Base-by-base conservation (phyloP, 2,797 vertebrate species). In the Crocidura indochinensis region DNA sequence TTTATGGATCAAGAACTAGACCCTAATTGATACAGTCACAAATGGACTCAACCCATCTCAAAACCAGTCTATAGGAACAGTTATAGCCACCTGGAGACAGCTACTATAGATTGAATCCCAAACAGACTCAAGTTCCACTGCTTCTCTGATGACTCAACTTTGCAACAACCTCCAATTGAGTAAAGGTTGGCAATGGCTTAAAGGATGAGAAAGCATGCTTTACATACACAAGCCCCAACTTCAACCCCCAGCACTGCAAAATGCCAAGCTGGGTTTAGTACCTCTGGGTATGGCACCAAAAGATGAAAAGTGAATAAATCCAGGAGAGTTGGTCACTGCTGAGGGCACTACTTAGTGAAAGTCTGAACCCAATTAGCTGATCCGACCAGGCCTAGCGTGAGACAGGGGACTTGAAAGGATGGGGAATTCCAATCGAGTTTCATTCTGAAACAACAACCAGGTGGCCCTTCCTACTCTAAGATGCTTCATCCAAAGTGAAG, bases 381-480 rank as follows among this genome's bases (percentile, higher is more conserved):
- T 29, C 47, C 69, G 44, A 64, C 9, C 14, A 20, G 72, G 12
- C 12, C 27, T 11, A 20, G 12, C 24, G 1, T 19, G 4, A 29
- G 86, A 22, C 20, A 11, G 7, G 19, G 38, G 46, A 44, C 27
- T 15, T 22, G 62, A 38, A 17, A 27, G 1, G 47, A 14, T n/a
- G 0, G 19, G 76, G 76, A 84, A 88, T 94, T 93, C 82, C 64
- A 80, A 12, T 22, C 46, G 5, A 83, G 46, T 77, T 68, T 94
- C 88, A 94, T 85, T 91, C 69, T 88, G 90, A 93, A 91, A 92
- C 67, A 91, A 92, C 67, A 91, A 27, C 26, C 82, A 92, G 62
- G 73, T 91, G 90, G 46, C 76, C 49, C 51, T 92, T n/a, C 79
- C 68, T 17, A 26, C 27, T 17, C 72, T 74, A 88, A 76, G 69